Evolutionary conservation across 2,113 vertebrate species (phyloP).

Genomic region (Oenanthe oenanthe): DNA sequence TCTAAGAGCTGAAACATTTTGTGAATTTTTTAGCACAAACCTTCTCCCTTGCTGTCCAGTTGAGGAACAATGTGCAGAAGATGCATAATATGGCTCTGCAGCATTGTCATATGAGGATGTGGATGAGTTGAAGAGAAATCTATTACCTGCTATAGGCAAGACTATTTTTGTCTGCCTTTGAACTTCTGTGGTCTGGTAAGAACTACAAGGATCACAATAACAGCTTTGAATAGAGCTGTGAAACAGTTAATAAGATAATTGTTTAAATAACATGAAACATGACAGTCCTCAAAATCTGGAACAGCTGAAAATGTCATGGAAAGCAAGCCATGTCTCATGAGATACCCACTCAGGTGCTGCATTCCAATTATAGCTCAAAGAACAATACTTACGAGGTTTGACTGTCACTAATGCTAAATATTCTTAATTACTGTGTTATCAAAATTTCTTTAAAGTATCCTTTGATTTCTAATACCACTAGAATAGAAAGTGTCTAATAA

Average conservation of each 20-base stretch:
- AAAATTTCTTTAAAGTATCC: conserved; percentile 29
- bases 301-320: neutral
- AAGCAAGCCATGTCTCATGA: neutral
- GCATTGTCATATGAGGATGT: neutral
- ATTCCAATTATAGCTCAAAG: conserved; percentile 8
- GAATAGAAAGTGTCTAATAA: neutral
- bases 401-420: neutral
- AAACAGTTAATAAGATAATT: neutral
- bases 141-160: neutral
- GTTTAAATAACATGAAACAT: neutral
- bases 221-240: neutral
- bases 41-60: neutral
- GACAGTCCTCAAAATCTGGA: neutral
- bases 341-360: neutral
- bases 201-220: neutral
- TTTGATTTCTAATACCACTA: conserved; percentile 31
- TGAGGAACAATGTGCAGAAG: neutral
- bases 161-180: neutral
- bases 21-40: neutral
- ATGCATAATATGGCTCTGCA: neutral
- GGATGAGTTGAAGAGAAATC: neutral
- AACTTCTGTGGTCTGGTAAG: neutral
- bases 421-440: neutral
- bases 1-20: neutral
- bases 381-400: conserved; percentile 4